Percentiles rank a stretch among this genome's conserved stretches.
phyloP scores from a whole-genome alignment of 2,797 vertebrate genomes.

The Bradypodion pumilum region DNA sequence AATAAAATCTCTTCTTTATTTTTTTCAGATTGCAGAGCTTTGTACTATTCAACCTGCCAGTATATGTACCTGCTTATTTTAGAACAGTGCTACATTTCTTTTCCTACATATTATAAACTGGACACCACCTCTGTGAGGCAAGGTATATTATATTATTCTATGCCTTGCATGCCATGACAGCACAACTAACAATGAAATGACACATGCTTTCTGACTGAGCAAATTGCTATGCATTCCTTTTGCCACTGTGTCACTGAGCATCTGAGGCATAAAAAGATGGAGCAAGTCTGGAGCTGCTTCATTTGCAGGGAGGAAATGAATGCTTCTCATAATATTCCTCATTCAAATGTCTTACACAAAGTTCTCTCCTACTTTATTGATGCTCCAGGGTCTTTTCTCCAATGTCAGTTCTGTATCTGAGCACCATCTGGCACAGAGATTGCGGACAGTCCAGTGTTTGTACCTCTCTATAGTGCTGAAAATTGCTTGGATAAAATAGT shows the following conservation, averaged over 20 bases:
- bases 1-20: neutral
- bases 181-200: neutral
- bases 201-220: neutral
- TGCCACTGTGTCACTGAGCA: neutral
- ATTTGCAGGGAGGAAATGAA: neutral
- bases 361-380: conserved; percentile 7
- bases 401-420: neutral
- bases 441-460: neutral
- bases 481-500: neutral
- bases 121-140: neutral
- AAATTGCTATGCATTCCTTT: neutral
- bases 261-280: neutral
- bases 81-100: neutral
- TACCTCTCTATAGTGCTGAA: neutral
- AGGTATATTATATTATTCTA: neutral
- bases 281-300: neutral
- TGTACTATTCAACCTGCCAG: neutral
- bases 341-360: neutral
- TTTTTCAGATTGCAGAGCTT: neutral
- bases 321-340: neutral
- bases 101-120: neutral
- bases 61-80: neutral
- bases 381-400: neutral
- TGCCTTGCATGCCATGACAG: neutral
- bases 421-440: neutral